phyloP scores from a whole-genome alignment of 2,113 vertebrate species.

The Charadrius vociferus region DNA sequence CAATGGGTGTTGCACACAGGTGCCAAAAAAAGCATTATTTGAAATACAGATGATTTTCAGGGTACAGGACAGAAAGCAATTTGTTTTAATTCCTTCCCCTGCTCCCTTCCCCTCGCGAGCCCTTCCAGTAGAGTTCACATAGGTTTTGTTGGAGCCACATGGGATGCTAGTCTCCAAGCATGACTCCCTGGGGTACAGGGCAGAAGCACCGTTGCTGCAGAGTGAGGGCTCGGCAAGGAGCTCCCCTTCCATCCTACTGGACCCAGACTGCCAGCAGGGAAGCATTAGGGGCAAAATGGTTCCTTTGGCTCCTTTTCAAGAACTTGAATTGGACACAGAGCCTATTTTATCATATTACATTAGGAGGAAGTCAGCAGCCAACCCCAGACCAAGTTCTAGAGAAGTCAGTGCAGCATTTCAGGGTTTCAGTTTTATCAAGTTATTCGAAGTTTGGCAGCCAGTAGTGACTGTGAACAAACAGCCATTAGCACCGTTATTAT shows the following conservation, averaged over 20 bases:
- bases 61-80: not conserved
- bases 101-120: not conserved
- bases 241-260: not conserved
- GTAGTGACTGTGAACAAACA: not conserved
- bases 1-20: not conserved
- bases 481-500: not conserved
- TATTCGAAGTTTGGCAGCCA: not conserved
- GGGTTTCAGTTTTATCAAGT: not conserved
- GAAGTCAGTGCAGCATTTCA: not conserved
- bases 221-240: not conserved
- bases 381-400: not conserved
- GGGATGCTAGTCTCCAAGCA: not conserved
- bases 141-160: not conserved
- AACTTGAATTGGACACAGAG: not conserved
- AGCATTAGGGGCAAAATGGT: not conserved
- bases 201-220: not conserved
- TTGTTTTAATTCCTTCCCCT: not conserved
- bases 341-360: not conserved
- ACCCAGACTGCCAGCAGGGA: not conserved
- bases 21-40: not conserved
- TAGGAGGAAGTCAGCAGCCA: not conserved
- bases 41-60: not conserved
- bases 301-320: constrained; percentile 20
- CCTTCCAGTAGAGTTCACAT: not conserved
- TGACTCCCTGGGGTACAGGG: not conserved